Evolutionary conservation across 2,888 invertebrate genomes (phyloP), one percentile per base, ranked within the genome.

Genomic region (Leucozona laternaria): DNA sequence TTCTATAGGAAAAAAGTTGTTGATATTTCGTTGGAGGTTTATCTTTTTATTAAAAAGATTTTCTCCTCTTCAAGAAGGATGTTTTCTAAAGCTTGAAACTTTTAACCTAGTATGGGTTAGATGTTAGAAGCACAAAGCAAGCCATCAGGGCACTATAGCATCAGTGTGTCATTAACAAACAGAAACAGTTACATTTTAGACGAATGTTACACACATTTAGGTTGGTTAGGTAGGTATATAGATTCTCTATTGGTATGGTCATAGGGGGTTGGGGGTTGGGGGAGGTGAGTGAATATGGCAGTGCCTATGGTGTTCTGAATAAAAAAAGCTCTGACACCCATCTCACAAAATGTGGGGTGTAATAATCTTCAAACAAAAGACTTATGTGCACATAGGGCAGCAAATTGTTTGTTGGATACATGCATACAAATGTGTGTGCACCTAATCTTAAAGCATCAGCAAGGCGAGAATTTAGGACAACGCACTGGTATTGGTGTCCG

Each of bases 401-500:
- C 40, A 28, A 60, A 40, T 31, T 73, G 55, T 22, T 22, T 50
- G 22, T 25, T 45, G 31, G 17, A 34, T 71, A 50, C 1, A 0
- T 37, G 37, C 13, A 8, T 5, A 55, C 48, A 60, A n/a, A n/a
- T 68, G 71, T 85, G 76, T 81, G 73, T 71, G 50, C 78, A 71
- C 57, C 82, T 79, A 86, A 79, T 86, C 82, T 86, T 79, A 86
- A n/a, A n/a, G n/a, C 86, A 86, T 82, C 86, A 86, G 75, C 82
- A 55, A 62, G 64, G 70, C 66, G 55, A 73, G 85, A 86, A 86
- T 86, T 86, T 82, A 86, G 86, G 82, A 86, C 86, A 86, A 71
- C 20, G 20, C 45, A 17, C 11, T 58, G 5, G 86, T 86, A 17
- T 86, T 82, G 53, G 86, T 82, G 71, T 11, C 73, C 55, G 48